Evolutionary conservation across 2,113 vertebrate species (phyloP).

Genomic region (Mohoua ochrocephala): DNA sequence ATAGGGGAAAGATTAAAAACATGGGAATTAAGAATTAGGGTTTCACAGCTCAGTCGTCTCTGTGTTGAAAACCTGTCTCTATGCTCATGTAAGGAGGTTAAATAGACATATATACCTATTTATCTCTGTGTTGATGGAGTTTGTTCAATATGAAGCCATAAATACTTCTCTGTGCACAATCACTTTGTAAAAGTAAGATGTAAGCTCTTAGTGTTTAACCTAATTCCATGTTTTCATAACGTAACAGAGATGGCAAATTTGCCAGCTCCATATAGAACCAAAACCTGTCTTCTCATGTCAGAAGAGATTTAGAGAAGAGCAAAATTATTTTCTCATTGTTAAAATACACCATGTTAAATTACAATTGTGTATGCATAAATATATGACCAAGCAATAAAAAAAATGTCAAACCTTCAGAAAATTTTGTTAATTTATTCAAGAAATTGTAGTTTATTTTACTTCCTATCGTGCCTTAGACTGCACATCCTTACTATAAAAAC

Average conservation of each 20-base stretch:
- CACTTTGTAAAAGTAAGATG: not conserved
- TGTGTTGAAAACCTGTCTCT: not conserved
- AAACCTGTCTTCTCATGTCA: not conserved
- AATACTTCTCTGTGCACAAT: not conserved
- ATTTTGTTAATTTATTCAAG: not conserved
- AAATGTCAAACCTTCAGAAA: rapidly evolving
- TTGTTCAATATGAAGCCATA: not conserved
- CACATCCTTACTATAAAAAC: not conserved
- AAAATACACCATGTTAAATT: not conserved
- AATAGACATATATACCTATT: not conserved
- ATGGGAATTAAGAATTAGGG: not conserved
- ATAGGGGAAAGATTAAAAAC: not conserved
- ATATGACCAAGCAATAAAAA: not conserved
- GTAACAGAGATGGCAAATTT: not conserved
- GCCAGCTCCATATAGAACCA: not conserved
- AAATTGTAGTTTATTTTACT: not conserved
- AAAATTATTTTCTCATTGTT: not conserved
- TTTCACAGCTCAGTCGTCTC: not conserved
- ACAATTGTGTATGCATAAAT: not conserved
- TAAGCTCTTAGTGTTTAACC: not conserved
- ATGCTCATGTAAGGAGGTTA: not conserved
- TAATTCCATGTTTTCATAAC: not conserved
- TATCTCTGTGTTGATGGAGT: not conserved
- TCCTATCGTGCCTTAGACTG: not conserved
- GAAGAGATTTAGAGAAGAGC: not conserved